Evolutionary conservation across 2,797 vertebrate genomes (phyloP).

Genomic region (Pangasius larnaudii): DNA sequence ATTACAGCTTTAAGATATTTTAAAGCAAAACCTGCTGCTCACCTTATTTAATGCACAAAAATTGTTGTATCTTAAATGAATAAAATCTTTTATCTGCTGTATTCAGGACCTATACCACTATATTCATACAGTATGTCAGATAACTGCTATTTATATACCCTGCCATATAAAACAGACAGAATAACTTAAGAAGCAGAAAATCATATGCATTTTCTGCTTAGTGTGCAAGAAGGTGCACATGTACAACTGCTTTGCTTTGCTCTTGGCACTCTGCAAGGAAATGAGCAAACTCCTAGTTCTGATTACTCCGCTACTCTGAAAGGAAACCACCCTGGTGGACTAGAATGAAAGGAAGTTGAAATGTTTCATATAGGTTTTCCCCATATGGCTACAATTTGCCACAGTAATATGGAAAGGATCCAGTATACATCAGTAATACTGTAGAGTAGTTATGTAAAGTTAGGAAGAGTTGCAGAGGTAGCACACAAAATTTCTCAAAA

Average conservation of each 20-base stretch:
- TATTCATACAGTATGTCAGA: not conserved
- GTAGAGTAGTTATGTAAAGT: not conserved
- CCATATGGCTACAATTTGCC: not conserved
- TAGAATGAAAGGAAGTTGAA: not conserved
- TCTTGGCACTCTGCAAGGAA: not conserved
- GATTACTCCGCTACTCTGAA: not conserved
- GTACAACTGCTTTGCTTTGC: conserved; percentile 6
- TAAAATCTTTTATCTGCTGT: not conserved
- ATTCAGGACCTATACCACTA: not conserved
- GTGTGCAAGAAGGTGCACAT: not conserved
- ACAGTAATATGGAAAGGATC: not conserved
- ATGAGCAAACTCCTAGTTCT: not conserved
- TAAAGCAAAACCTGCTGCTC: conserved; percentile 20
- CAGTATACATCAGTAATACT: not conserved
- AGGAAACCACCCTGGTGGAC: not conserved
- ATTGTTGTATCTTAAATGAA: not conserved
- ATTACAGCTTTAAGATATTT: conserved; percentile 35
- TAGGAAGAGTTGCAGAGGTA: not conserved
- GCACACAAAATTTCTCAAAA: not conserved
- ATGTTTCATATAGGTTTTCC: not conserved
- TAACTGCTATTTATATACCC: not conserved
- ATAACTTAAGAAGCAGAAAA: not conserved
- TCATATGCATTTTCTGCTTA: not conserved
- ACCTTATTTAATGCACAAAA: not conserved
- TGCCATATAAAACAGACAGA: not conserved